phyloP scores from a whole-genome alignment of 2,113 vertebrate species.

The Scopus umbretta region DNA sequence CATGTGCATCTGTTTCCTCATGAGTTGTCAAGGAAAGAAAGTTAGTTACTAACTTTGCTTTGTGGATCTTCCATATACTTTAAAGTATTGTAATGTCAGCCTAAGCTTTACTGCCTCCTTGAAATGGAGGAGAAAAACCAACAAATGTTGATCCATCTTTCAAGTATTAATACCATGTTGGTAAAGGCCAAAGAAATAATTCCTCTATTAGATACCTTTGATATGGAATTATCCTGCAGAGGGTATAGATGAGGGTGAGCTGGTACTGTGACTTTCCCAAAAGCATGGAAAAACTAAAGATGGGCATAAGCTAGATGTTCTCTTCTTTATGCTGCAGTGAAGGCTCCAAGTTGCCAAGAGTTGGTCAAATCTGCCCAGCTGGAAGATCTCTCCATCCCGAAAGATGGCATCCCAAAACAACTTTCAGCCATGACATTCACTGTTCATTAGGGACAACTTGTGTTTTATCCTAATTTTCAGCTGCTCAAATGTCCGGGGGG shows the following conservation, averaged over 20 bases:
- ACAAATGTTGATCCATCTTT: neutral
- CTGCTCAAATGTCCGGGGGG: neutral
- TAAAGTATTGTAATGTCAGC: neutral
- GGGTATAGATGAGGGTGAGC: neutral
- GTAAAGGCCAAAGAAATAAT: neutral
- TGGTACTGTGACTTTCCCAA: neutral
- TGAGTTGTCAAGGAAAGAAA: neutral
- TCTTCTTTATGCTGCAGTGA: neutral
- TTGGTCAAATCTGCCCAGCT: neutral
- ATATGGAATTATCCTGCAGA: neutral
- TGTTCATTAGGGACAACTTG: neutral
- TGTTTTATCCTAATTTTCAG: neutral
- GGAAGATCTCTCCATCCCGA: neutral
- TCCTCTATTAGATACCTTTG: neutral
- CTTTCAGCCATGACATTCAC: neutral
- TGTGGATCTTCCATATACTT: neutral
- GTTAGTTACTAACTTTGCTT: neutral
- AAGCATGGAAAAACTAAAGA: neutral
- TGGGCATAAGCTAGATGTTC: neutral
- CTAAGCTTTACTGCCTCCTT: neutral
- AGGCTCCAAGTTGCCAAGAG: neutral
- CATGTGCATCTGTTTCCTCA: neutral
- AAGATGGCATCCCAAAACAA: neutral
- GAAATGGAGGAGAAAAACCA: neutral
- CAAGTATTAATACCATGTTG: neutral